Evolutionary conservation across 2,888 invertebrate species (phyloP), one percentile per base, ranked within the genome.

Genomic region (Sminthurides aquaticus): DNA sequence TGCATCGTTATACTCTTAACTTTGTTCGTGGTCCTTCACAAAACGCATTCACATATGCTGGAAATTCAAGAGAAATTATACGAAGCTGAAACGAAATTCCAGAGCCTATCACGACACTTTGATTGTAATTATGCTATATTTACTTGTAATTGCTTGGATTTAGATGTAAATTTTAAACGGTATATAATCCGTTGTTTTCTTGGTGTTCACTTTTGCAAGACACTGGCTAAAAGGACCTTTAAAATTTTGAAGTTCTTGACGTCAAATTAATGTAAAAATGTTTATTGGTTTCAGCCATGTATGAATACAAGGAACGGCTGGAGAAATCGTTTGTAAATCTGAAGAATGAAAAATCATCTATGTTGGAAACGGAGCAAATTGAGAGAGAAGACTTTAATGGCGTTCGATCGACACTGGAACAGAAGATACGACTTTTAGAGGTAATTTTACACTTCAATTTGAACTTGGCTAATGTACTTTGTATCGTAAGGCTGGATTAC

Each of bases 281-380:
- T n/a, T n/a, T n/a, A n/a, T n/a, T 27, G 8, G 26, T 29, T 61
- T 3, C 52, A 73, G 73, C 73, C 18, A 60, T 73, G 57, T 70
- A 64, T 49, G 73, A 73, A 56, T 73, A 73, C 67, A 73, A 73
- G 64, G 71, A 73, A 52, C 28, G 73, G n/a, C 60, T 73, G 49
- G 71, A 73, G 34, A 70, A 68, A 43, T 69, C 73, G 0, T 67
- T 70, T 49, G 64, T 71, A 49, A 62, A 63, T 56, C 62, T 71
- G 61, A 71, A 71, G 27, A 68, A 69, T 60, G 69, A 71, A 29
- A 71, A 68, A 55, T 66, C 73, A 5, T 25, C 64, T 3, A 57
- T 69, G 57, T 57, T 64, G 11, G 60, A 65, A 18, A 62, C 64
- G 20, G 65, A 67, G 22, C 65, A 68, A 15, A 62, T 66, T 5